These are phyloP conservation scores for Papilio protenor DNA, from an alignment of 2,888 invertebrate species.

Conservation along the genomic window DNA sequence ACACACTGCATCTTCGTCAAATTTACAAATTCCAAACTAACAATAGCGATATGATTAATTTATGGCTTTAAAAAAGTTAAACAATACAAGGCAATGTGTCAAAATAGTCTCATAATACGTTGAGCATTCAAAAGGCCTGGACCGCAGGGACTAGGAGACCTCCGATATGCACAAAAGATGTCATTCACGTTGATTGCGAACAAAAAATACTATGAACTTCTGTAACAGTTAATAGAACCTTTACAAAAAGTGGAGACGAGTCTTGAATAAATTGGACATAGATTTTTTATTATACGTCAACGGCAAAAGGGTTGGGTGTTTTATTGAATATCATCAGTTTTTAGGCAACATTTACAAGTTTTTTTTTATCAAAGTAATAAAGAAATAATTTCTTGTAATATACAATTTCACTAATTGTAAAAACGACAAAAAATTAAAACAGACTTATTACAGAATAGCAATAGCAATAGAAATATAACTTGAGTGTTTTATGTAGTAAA, in stretches of 20 bases:
- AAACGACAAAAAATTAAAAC: background rate
- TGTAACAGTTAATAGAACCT: constrained; percentile 79
- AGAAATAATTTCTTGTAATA: background rate
- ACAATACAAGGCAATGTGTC: constrained; percentile 80
- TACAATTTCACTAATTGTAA: background rate
- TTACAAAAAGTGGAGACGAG: constrained; percentile 61
- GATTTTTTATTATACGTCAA: constrained; percentile 19
- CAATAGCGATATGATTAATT: constrained; percentile 66
- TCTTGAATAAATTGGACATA: constrained; percentile 64
- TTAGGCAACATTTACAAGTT: background rate
- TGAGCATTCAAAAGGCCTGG: constrained; percentile 56
- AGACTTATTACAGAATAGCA: background rate
- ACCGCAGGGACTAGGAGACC: constrained; percentile 54
- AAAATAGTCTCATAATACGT: constrained; percentile 78
- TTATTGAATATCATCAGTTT: background rate
- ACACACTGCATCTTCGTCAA: constrained; percentile 73
- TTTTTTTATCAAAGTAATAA: background rate
- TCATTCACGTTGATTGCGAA: constrained; percentile 54
- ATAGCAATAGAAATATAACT: constrained; percentile 32
- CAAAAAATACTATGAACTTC: constrained; percentile 81
- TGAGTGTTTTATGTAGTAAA: background rate
- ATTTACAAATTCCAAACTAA: constrained; percentile 55
- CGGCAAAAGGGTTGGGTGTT: constrained; percentile 27
- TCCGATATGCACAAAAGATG: constrained; percentile 55
- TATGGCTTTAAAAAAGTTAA: constrained; percentile 71